Evolutionary conservation across 2,888 invertebrate genomes (phyloP).

Genomic region (Melanostoma scalare): DNA sequence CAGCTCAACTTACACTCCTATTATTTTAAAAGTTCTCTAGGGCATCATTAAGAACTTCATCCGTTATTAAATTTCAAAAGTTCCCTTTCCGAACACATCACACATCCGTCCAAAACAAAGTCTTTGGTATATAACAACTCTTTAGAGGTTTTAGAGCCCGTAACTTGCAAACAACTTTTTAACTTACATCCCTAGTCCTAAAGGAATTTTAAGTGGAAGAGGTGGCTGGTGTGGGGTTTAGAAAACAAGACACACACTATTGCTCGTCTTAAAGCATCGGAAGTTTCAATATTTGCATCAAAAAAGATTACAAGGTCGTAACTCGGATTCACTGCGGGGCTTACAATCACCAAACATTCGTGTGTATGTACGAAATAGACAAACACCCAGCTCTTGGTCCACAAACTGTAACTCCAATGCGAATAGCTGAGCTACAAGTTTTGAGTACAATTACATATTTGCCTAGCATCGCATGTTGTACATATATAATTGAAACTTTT

Average conservation of each 20-base stretch:
- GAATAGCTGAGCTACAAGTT: conserved; percentile 22
- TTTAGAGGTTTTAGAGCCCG: too few relatives aligned
- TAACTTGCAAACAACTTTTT: conserved; percentile 1
- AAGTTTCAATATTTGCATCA: conserved; percentile 61
- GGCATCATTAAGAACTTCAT: conserved; percentile 57
- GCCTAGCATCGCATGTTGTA: neutral
- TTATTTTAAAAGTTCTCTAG: conserved; percentile 29
- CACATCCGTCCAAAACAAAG: neutral
- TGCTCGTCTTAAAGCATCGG: conserved; percentile 42
- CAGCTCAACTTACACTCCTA: neutral
- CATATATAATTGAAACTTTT: conserved; percentile 63
- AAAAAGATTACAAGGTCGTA: conserved; percentile 55
- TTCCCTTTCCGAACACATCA: conserved; percentile 15
- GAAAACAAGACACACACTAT: neutral
- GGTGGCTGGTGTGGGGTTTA: neutral
- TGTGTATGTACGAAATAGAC: neutral
- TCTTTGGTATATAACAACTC: neutral
- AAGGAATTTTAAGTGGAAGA: neutral
- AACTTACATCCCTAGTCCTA: neutral
- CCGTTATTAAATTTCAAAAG: conserved; percentile 57
- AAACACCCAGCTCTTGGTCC: neutral
- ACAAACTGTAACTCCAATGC: conserved; percentile 32
- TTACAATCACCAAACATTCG: conserved; percentile 13
- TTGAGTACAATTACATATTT: conserved; percentile 3
- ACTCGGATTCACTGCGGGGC: conserved; percentile 52